Percentiles rank a stretch among this genome's conserved stretches.
phyloP scores from a whole-genome alignment of 2,113 vertebrate species.

The Callipepla squamata region DNA sequence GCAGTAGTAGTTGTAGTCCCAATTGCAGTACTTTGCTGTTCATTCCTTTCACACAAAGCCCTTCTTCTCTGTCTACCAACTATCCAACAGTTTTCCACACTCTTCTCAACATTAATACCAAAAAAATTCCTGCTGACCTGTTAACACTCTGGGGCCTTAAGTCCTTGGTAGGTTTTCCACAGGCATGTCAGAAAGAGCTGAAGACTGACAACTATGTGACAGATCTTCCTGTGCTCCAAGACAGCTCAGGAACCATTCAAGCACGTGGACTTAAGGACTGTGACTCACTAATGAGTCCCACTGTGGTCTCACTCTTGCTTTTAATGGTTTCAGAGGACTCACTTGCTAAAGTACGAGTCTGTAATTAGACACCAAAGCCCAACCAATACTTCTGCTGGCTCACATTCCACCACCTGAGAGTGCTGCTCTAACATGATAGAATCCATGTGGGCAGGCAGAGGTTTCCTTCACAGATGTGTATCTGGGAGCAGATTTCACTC shows the following conservation, averaged over 20 bases:
- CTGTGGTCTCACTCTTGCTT: background rate
- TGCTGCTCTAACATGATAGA: fast-evolving
- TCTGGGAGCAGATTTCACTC: background rate
- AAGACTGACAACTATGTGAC: background rate
- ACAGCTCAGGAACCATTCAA: background rate
- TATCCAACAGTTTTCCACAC: background rate
- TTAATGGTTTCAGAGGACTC: background rate
- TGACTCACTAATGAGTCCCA: constrained; percentile 11
- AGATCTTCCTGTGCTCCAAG: background rate
- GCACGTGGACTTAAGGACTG: background rate
- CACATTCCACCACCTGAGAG: background rate
- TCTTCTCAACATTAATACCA: background rate
- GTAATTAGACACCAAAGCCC: background rate
- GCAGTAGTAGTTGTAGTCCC: background rate
- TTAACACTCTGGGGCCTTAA: background rate
- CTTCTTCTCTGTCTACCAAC: background rate
- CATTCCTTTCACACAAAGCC: background rate
- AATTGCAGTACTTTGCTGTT: background rate
- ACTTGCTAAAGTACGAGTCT: background rate
- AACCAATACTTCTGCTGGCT: background rate
- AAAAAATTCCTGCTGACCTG: background rate
- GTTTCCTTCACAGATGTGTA: background rate
- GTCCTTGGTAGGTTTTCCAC: background rate
- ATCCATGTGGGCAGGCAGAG: background rate
- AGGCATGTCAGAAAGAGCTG: background rate